These are phyloP conservation scores for Minunthozetes semirufus DNA, from an alignment of 2,888 invertebrate genomes.

Conservation along the genomic window DNA sequence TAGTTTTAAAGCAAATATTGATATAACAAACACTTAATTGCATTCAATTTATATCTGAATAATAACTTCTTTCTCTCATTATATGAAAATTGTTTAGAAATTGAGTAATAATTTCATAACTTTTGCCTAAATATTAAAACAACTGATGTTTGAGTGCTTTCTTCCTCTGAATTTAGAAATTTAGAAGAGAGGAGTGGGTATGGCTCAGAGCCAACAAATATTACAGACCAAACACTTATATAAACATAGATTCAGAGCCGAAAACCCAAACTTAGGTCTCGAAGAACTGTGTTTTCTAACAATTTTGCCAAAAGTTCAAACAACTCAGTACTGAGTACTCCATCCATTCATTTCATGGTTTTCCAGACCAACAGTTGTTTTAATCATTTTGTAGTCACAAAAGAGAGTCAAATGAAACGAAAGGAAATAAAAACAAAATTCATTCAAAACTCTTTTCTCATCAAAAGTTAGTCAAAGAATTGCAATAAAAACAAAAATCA, in stretches of 20 bases:
- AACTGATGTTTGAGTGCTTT: neutral
- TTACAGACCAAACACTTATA: neutral
- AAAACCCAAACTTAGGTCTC: neutral
- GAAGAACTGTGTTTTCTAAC: neutral
- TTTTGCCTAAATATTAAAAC: neutral
- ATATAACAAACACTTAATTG: neutral
- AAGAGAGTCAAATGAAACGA: neutral
- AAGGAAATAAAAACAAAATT: neutral
- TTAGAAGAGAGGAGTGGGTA: neutral
- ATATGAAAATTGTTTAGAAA: neutral
- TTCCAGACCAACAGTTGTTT: neutral
- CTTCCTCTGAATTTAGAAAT: too few relatives aligned
- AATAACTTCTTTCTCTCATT: neutral
- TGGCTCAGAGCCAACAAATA: neutral
- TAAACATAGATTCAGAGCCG: slow-evolving; percentile 12
- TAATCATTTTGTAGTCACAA: neutral
- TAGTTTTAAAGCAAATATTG: neutral
- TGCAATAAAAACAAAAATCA: too few relatives aligned
- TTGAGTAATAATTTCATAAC: neutral
- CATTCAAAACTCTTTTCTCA: neutral
- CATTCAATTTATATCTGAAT: neutral
- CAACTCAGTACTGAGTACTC: neutral
- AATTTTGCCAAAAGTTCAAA: slow-evolving; percentile 26
- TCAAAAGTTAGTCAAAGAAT: too few relatives aligned
- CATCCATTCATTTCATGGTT: neutral